Evolutionary conservation across 1,140 invertebrate genomes (phyloP), one percentile per base, ranked within the genome.

Genomic region (Drosophila baimaii): DNA sequence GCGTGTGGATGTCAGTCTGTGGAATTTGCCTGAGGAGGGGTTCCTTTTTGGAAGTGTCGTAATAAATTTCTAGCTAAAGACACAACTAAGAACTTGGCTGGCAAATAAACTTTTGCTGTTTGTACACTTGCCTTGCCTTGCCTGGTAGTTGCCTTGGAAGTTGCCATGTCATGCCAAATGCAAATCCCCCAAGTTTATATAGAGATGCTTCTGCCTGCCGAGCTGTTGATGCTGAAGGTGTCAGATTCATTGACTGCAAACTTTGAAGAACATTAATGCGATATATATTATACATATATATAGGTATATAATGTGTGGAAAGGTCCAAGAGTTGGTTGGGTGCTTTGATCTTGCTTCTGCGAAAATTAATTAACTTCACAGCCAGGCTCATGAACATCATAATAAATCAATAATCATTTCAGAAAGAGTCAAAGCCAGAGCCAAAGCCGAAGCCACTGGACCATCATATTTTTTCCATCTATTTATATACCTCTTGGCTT

Each of bases 81-180:
- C 68, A 56, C 68, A 49, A 47, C 52, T 17, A 51, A 61, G 44
- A 59, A 51, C 37, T 44, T 19, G 64, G 31, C 70, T 27, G 69
- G 31, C 69, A 73, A 73, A 72, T 73, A 73, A 73, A 73, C 69
- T 71, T 72, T 71, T 72, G 65, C 68, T 71, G 65, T 70, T 71
- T 71, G 65, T 56, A 37, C 52, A 71, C 68, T 71, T 58, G 19
- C 5, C 27, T 27, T n/a, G n/a, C n/a, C n/a, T n/a, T n/a, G n/a
- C n/a, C n/a, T n/a, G n/a, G n/a, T n/a, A n/a, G 56, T 8, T 19
- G 57, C 31, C 63, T 47, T 66, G 69, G 49, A 71, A 72, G 12
- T 72, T 71, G 68, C 64, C 68, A 47, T 71, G 69, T 72, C 69
- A 72, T 72, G 43, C 43, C 68, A 27, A 71, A 58, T 72, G 69